phyloP scores from a whole-genome alignment of 2,113 vertebrate genomes.

The Melanotaenia duboulayi region DNA sequence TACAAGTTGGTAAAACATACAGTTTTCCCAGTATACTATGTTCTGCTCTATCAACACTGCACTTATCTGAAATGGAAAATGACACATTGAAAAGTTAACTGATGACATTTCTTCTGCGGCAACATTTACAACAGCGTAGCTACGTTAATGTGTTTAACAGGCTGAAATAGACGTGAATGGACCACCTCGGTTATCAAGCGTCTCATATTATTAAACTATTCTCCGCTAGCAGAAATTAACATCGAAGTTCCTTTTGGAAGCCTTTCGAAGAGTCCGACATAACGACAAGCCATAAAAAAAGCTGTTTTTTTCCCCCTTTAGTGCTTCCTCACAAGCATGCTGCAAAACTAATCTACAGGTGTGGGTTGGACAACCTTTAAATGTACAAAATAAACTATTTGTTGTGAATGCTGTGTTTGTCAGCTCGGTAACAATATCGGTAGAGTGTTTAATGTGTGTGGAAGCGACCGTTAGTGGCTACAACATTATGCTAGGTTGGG shows the following conservation, averaged over 20 bases:
- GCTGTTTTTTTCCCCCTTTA: no score
- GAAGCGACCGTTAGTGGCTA: neutral
- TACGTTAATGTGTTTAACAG: no score
- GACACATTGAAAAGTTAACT: no score
- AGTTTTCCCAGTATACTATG: no score
- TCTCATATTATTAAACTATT: neutral
- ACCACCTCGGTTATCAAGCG: no score
- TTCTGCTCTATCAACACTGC: no score
- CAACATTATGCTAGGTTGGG: neutral
- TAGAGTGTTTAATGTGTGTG: neutral
- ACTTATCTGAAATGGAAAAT: no score
- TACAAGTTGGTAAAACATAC: no score
- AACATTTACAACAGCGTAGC: no score
- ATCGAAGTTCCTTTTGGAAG: neutral
- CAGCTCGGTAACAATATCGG: neutral
- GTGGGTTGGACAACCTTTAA: neutral
- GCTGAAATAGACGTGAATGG: no score
- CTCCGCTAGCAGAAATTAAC: neutral
- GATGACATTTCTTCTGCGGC: no score
- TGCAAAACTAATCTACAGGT: neutral
- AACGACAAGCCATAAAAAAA: neutral
- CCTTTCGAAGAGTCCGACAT: neutral
- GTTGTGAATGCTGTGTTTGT: fast-evolving
- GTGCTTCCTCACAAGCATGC: neutral
- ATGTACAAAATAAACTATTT: neutral